Base-by-base conservation (phyloP, 2,113 vertebrate genomes). In the Siniperca knerii region DNA sequence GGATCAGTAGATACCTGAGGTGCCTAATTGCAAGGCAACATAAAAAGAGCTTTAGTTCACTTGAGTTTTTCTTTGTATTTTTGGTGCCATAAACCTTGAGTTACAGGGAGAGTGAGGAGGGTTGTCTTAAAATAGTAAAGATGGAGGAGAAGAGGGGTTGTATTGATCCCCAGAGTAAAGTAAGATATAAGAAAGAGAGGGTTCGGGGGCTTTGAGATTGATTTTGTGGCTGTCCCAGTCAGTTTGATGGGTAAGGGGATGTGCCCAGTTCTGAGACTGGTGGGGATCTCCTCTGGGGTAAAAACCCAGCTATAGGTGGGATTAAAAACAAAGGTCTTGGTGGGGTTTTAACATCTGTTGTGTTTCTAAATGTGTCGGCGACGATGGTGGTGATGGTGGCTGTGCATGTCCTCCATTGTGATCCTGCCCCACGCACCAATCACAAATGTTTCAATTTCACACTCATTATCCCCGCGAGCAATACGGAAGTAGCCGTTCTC, bases 371-470 rank as follows among this genome's bases (percentile, higher is more conserved):
- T 87, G 89, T 91, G 91, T 70, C 83, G 37, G 65, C 67, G 79
- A 50, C 95, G 96, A 87, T 94, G 96, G 48, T 96, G 92, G 58
- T 93, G 93, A 29, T 93, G 92, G 52, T 95, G 95, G 87, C 92
- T 95, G 58, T 95, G 93, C 97, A 99, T 97, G 95, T 99, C 98
- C 94, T 99, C 98, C 96, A 97, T 94, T 25, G 97, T 97, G 89
- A 99, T 96, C 0, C 97, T 95, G 58, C 98, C 98, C 98, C 98
- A 99, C 15, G 97, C 98, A 0, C 97, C 97, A 33, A 99, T 97
- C 90, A 99, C 97, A 37, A 99, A 99, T 1, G 95, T 92, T 92
- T 99, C 98, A 0, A 99, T 97, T 93, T 99, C 97, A 1, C 98
- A 99, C 92, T 99, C 98, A 0, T 99, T 99, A 82, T 95, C 71